A percentile compares a stretch with the other conserved stretches of the same genome.
Evolutionary conservation across 2,888 invertebrate genomes (phyloP).

Genomic region (Peribatodes rhomboidaria): DNA sequence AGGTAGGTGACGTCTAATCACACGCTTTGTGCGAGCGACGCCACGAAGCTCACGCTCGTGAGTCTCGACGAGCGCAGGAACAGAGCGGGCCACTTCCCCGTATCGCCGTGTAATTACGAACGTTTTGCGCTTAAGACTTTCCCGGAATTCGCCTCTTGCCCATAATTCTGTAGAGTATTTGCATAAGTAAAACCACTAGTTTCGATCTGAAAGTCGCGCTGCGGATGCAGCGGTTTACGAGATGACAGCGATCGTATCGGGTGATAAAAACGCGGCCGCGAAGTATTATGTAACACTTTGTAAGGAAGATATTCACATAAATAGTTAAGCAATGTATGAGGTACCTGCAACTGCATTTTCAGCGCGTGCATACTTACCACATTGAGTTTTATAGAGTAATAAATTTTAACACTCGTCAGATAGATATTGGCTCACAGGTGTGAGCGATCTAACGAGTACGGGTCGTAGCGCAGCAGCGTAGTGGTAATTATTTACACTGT

Average conservation of each 20-base stretch:
- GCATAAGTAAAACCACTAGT: constrained; percentile 58
- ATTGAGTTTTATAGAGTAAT: constrained; percentile 1
- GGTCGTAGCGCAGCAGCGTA: too few species aligned
- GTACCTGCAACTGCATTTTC: constrained; percentile 16
- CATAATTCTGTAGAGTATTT: constrained; percentile 58
- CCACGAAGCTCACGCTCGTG: constrained; percentile 57
- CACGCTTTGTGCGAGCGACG: constrained; percentile 51
- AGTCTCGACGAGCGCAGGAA: constrained; percentile 55
- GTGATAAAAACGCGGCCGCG: constrained; percentile 51
- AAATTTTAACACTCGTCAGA: constrained; percentile 9
- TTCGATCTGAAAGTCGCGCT: constrained; percentile 32
- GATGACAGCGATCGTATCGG: constrained; percentile 59
- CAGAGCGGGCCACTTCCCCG: constrained; percentile 55
- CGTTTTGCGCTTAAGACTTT: constrained; percentile 59
- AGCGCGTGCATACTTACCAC: not conserved
- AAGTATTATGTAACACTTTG: constrained; percentile 61
- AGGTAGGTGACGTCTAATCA: constrained; percentile 67
- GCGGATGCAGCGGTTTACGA: constrained; percentile 54
- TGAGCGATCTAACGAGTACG: too few species aligned
- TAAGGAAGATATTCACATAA: constrained; percentile 57
- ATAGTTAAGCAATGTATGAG: constrained; percentile 32
- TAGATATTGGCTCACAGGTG: constrained; percentile 5
- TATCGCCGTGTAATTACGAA: constrained; percentile 65
- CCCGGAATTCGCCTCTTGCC: constrained; percentile 53
- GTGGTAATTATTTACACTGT: not conserved